phyloP scores from a whole-genome alignment of 2,113 vertebrate species.

The Eurystomus gularis region DNA sequence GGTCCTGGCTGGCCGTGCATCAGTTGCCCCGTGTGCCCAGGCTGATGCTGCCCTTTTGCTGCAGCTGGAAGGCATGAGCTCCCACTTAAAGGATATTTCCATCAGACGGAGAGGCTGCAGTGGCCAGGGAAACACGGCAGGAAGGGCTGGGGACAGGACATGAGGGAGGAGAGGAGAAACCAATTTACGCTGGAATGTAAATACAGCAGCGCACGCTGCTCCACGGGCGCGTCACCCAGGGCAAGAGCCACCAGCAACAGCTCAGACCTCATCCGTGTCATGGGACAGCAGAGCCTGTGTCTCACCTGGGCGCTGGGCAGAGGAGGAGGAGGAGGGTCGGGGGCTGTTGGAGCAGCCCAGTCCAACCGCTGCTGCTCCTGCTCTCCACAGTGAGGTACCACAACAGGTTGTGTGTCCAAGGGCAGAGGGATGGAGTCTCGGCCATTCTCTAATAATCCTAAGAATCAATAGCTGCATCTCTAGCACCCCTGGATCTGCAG shows the following conservation, averaged over 20 bases:
- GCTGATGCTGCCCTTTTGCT: background rate
- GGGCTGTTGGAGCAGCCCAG: background rate
- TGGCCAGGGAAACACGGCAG: background rate
- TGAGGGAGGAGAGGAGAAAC: background rate
- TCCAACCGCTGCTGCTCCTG: background rate
- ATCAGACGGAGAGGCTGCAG: background rate
- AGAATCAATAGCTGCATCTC: background rate
- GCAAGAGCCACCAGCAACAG: background rate
- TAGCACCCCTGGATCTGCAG: background rate
- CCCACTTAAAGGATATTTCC: background rate
- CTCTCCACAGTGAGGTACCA: background rate
- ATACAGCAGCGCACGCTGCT: background rate
- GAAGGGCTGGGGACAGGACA: background rate
- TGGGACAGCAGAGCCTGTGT: accelerated
- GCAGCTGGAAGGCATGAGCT: conserved; percentile 3
- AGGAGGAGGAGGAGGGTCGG: background rate
- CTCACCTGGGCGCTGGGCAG: background rate
- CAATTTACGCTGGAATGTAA: conserved; percentile 39
- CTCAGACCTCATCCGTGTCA: background rate
- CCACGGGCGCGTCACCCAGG: accelerated
- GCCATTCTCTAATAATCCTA: background rate
- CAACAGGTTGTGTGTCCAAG: accelerated
- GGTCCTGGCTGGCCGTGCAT: accelerated
- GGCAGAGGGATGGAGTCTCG: background rate
- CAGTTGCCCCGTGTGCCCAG: background rate